These are phyloP conservation scores for Myiozetetes cayanensis DNA, from an alignment of 2,113 vertebrate genomes.

Conservation along the genomic window DNA sequence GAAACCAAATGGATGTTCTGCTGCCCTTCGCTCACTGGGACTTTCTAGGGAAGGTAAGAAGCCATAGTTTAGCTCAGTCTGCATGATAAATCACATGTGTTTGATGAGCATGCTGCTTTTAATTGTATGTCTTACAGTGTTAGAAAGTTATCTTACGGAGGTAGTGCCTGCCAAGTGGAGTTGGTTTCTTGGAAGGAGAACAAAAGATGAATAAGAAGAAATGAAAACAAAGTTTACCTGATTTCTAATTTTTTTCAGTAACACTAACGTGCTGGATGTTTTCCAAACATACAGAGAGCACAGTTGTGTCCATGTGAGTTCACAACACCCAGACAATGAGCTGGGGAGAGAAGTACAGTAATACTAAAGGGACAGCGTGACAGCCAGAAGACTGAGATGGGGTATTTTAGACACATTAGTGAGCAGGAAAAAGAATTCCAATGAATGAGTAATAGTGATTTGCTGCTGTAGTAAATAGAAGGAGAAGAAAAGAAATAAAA, in stretches of 20 bases:
- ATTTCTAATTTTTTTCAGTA: not conserved
- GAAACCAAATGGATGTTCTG: not conserved
- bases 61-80: not conserved
- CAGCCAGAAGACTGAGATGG: not conserved
- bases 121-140: not conserved
- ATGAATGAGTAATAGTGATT: not conserved
- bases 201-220: not conserved
- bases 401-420: not conserved
- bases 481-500: no score
- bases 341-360: not conserved
- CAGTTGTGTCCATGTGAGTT: not conserved
- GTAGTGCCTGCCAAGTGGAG: not conserved
- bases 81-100: not conserved
- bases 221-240: not conserved
- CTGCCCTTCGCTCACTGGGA: not conserved
- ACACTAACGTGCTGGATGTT: not conserved
- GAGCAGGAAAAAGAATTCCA: not conserved
- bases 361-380: not conserved
- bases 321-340: not conserved
- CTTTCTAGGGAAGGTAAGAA: not conserved
- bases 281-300: not conserved
- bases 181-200: slow-evolving; percentile 9
- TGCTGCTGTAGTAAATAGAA: no score
- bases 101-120: not conserved
- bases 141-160: not conserved